Percentiles rank a stretch among this genome's conserved stretches.
Evolutionary conservation across 2,113 vertebrate species (phyloP).

Genomic region (Macrotus californicus): DNA sequence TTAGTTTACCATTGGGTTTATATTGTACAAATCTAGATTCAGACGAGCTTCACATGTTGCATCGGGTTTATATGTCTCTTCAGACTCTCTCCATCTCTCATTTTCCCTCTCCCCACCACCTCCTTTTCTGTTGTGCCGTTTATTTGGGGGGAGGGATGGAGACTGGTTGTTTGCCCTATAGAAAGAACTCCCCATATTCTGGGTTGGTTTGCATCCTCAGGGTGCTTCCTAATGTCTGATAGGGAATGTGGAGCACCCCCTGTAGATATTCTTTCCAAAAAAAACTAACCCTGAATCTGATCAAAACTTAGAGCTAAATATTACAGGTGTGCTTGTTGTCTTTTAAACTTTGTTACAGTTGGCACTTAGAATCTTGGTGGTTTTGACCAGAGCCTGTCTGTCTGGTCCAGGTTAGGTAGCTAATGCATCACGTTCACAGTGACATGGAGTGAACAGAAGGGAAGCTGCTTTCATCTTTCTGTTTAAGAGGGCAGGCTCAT

Average conservation of each 20-base stretch:
- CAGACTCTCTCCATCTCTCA: background rate
- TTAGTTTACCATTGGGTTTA: background rate
- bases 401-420: background rate
- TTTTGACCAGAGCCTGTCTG: background rate
- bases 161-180: background rate
- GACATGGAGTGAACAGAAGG: background rate
- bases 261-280: background rate
- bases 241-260: background rate
- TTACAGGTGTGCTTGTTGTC: background rate
- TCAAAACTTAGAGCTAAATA: background rate
- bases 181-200: background rate
- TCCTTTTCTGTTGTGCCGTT: background rate
- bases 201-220: background rate
- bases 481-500: background rate
- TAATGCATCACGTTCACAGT: background rate
- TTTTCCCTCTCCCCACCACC: background rate
- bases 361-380: background rate
- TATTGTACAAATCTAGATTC: no score
- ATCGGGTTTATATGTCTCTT: background rate
- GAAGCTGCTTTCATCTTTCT: background rate
- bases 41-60: fast-evolving
- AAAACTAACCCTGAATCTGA: background rate
- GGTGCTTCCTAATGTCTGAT: background rate
- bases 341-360: background rate
- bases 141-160: background rate